phyloP scores from a whole-genome alignment of 2,888 invertebrate species.

The Crematogaster levior region DNA sequence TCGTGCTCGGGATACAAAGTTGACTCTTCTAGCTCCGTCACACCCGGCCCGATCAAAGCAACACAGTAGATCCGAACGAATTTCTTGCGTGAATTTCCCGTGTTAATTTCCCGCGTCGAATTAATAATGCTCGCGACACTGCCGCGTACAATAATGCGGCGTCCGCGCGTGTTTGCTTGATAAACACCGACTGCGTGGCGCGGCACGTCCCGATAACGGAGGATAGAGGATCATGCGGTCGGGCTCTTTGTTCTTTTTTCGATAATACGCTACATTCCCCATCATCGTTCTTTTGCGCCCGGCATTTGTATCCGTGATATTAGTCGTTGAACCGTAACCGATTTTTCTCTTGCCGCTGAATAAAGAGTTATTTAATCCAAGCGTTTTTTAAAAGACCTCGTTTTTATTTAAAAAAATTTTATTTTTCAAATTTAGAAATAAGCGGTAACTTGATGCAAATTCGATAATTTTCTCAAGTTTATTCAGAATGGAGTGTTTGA shows the following conservation, averaged over 20 bases:
- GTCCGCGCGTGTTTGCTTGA: conserved; percentile 27
- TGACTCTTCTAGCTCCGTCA: neutral
- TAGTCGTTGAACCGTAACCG: neutral
- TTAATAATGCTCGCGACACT: conserved; percentile 20
- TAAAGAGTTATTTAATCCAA: neutral
- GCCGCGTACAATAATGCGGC: conserved; percentile 19
- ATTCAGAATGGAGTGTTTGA: neutral
- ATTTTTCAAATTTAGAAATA: neutral
- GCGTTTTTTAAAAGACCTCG: neutral
- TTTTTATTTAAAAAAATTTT: too few relatives aligned
- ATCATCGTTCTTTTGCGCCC: neutral
- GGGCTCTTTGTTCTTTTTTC: conserved; percentile 31
- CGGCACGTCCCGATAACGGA: conserved; percentile 18
- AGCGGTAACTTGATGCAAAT: neutral
- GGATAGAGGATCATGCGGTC: conserved; percentile 24
- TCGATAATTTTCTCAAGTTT: neutral
- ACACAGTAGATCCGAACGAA: neutral
- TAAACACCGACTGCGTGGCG: conserved; percentile 4
- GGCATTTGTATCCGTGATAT: neutral
- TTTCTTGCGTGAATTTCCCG: conserved; percentile 35
- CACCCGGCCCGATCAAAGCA: neutral
- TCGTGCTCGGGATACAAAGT: neutral
- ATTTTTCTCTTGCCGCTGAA: neutral
- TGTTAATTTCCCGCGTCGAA: neutral
- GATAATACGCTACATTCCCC: neutral